Conservation (phyloP, 92 coral and sea anemone genomes). For the Epizoanthus stellaris region DNA sequence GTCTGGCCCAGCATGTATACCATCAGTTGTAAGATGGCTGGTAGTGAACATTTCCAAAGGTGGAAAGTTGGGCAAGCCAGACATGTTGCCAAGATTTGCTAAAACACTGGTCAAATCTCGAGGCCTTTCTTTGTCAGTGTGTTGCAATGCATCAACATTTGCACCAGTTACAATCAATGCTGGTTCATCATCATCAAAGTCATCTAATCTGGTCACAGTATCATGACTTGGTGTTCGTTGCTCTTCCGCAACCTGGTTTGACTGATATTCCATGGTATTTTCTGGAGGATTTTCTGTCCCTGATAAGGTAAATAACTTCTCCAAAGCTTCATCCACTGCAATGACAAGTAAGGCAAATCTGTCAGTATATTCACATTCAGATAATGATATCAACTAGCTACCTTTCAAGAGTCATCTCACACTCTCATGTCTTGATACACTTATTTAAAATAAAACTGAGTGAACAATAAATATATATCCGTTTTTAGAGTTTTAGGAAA, state of each 20-base stretch:
- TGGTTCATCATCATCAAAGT: neutral
- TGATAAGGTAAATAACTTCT: slow-evolving; percentile 67
- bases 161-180: neutral
- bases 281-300: neutral
- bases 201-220: neutral
- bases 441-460: no score
- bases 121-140: neutral
- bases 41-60: slow-evolving; percentile 22
- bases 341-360: slow-evolving; percentile 1
- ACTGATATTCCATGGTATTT: neutral
- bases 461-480: neutral
- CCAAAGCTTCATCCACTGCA: slow-evolving; percentile 85
- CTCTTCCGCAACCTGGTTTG: neutral
- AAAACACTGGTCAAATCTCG: neutral
- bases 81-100: neutral
- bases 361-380: neutral
- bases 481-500: neutral
- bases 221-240: neutral
- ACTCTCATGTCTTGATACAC: no score
- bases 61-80: slow-evolving; percentile 33
- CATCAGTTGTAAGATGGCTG: neutral
- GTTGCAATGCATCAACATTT: neutral
- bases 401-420: no score
- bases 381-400: no score
- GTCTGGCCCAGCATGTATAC: neutral